These are phyloP conservation scores for Melanchra persicariae DNA, from an alignment of 2,888 invertebrate genomes.

Conservation along the genomic window DNA sequence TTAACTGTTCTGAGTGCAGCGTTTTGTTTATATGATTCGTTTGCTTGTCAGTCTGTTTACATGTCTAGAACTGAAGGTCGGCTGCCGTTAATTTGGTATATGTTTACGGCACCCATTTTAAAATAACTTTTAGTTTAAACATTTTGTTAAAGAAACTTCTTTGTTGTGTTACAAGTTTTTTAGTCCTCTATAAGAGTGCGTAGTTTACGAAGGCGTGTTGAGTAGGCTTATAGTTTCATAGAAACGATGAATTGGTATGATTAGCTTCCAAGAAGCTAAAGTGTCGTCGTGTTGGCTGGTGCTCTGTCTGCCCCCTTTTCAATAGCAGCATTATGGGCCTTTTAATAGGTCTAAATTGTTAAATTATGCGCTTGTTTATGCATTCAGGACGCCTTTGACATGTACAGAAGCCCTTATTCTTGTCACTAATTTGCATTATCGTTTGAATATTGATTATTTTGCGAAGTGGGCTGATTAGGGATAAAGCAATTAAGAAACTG, in stretches of 20 bases:
- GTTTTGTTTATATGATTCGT: constrained; percentile 76
- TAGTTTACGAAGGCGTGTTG: constrained; percentile 12
- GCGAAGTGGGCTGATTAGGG: constrained; percentile 10
- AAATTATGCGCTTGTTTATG: constrained; percentile 72
- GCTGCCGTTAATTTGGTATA: constrained; percentile 68
- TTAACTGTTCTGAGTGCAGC: constrained; percentile 65
- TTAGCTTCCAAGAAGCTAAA: constrained; percentile 68
- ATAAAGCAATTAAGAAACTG: constrained; percentile 7
- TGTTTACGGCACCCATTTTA: constrained; percentile 68
- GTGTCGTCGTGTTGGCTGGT: constrained; percentile 38
- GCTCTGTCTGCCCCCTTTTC: constrained; percentile 61
- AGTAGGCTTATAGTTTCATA: constrained; percentile 53
- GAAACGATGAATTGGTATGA: constrained; percentile 70
- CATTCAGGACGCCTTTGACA: constrained; percentile 71
- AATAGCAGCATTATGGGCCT: constrained; percentile 65
- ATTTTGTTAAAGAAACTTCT: constrained; percentile 35
- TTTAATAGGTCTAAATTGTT: constrained; percentile 76
- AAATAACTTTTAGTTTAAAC: constrained; percentile 59
- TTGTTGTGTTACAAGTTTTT: constrained; percentile 26
- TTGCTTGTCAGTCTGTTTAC: constrained; percentile 75
- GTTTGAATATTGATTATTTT: constrained; percentile 38
- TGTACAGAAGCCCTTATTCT: constrained; percentile 45
- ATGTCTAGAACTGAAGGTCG: constrained; percentile 74
- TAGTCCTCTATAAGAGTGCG: constrained; percentile 3
- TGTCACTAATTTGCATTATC: constrained; percentile 40